Base-by-base conservation (phyloP, 2,888 invertebrate genomes). In the Cynaeus angustus region DNA sequence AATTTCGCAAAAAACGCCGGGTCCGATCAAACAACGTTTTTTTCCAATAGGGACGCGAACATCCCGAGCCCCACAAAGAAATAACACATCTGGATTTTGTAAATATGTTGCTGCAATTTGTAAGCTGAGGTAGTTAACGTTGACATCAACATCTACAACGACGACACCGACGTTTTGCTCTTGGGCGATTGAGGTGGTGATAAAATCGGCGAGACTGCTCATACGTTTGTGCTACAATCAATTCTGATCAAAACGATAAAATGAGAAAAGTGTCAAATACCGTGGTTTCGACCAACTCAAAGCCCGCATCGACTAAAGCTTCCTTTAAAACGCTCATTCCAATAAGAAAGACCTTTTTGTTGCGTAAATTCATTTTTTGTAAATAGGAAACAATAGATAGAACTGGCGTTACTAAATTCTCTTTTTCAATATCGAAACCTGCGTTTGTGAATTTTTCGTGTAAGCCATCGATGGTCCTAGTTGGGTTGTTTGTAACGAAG, bases 81-180 rank as follows among this genome's bases (percentile, higher is more conserved):
- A 89, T 12, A 87, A 61, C 1, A 89, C 88, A 9, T 89, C 88
- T 0, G 86, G 83, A 46, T 87, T 83, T 64, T 78, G 78, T 14
- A 90, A 79, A 72, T 88, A 88, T 0, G 86, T 82, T 3, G 84
- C 76, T 0, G 88, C 87, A 77, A 84, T 86, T 74, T 87, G 86
- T 41, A 90, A 55, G 78, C 88, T 89, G 0, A 86, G 80, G 72
- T 88, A 84, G 74, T 87, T 89, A 5, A 87, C 79, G 74, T 84
- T 85, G 52, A 86, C 82, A 74, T 89, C 88, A 46, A 87, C 85
- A 77, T 89, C 90, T 13, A 88, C 80, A 0, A 89, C 85, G n/a
- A 90, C 88, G 0, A 89, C 89, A 10, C 89, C 88, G 0, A 89
- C 84, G 14, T 86, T 85, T 3, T 81, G 80, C 66, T 88, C 85